These are phyloP conservation scores for Pelosia muscerda DNA, from an alignment of 2,888 invertebrate genomes.

Conservation along the genomic window DNA sequence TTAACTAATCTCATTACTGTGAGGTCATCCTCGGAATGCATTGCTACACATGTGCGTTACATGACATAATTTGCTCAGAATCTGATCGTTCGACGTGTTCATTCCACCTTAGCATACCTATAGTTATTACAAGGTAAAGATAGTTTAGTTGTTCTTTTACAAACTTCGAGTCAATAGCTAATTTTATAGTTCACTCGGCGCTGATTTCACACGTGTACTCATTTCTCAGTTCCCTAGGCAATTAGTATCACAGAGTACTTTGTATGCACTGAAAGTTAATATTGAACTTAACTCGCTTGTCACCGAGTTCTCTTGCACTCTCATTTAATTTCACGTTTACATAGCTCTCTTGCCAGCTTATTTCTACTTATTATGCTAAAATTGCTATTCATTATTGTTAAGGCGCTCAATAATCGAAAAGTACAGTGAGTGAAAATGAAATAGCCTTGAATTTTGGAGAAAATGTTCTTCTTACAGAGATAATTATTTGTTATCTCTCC, in stretches of 20 bases:
- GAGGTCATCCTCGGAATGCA: neutral
- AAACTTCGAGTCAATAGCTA: neutral
- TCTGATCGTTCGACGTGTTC: too few relatives aligned
- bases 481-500: neutral
- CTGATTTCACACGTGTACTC: neutral
- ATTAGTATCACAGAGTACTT: neutral
- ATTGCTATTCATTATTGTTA: neutral
- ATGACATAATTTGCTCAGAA: too few relatives aligned
- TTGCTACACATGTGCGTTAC: too few relatives aligned
- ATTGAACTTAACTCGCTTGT: neutral
- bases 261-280: slow-evolving; percentile 1
- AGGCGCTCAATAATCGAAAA: neutral
- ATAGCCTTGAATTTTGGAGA: neutral
- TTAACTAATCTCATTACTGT: neutral
- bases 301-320: neutral
- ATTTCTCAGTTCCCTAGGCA: neutral
- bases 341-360: neutral
- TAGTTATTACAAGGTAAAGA: too few relatives aligned
- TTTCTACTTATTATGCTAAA: neutral
- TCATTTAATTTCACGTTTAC: neutral
- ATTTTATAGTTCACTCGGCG: neutral
- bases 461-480: neutral
- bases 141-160: too few relatives aligned
- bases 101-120: too few relatives aligned
- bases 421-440: neutral